Base-by-base conservation (phyloP, 2,888 invertebrate genomes). In the Tanypteryx hageni region DNA sequence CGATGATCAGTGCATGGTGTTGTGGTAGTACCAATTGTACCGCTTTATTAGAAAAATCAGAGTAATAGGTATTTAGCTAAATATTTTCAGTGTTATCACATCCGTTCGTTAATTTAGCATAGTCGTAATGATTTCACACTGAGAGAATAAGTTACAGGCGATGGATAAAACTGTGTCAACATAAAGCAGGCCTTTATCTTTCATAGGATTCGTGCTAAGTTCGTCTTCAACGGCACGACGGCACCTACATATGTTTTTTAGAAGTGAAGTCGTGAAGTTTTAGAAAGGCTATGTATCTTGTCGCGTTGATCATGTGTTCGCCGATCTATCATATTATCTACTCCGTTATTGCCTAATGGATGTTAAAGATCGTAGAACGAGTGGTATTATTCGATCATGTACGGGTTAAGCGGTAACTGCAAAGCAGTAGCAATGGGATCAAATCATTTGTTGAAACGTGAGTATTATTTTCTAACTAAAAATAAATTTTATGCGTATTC, bases 361-460 rank as follows among this genome's bases (percentile, higher is more conserved):
- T 64, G 44, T 89, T 64, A 64, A 18, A 22, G 64, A 89, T 44
- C 31, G 14, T n/a, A 44, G 68, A 44, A 64, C 22, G 18, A 22
- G 59, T 22, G 8, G 44, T 68, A n/a, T 44, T 56, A 31, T 68
- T 68, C 68, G 44, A 89, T 44, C 64, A 89, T 89, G 89, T 89
- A 89, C 89, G 89, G 89, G 89, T 89, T 89, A 64, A 89, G 64
- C 89, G 89, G 89, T 89, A 89, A 89, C 64, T 68, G 27, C n/a
- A 89, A 89, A 89, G 89, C 89, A 11, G 89, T 89, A 44, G 89
- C 89, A 64, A 89, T 89, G 89, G 89, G 89, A 68, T 89, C 89
- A 89, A 89, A 89, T 89, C 61, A 89, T 89, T 89, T 89, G 64
- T 44, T 89, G 31, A 89, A 89, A 68, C 89, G 89, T 89, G n/a